Evolutionary conservation across 2,113 vertebrate species (phyloP).

Genomic region (Callospermophilus lateralis): DNA sequence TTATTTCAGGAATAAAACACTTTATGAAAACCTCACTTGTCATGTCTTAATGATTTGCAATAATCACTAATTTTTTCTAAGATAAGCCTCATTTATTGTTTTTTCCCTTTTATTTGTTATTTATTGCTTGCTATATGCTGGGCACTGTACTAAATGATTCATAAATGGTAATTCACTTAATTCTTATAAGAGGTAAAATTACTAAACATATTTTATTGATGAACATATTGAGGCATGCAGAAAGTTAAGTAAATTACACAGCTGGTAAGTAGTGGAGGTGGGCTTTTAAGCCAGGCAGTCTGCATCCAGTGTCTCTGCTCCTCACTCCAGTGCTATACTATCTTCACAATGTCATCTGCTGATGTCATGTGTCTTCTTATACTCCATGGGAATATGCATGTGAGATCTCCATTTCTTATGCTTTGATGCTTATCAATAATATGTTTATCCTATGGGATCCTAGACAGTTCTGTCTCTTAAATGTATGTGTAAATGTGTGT

Average conservation of each 20-base stretch:
- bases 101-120: constrained; percentile 3
- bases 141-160: neutral
- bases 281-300: neutral
- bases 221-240: neutral
- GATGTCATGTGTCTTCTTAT: neutral
- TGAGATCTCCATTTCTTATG: constrained; percentile 30
- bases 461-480: constrained; percentile 4
- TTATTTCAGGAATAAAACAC: constrained; percentile 46
- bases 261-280: neutral
- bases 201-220: constrained; percentile 21
- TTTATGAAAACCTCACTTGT: constrained; percentile 31
- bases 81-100: neutral
- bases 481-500: neutral
- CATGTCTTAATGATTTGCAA: constrained; percentile 19
- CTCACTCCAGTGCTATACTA: neutral
- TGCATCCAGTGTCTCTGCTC: neutral
- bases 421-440: neutral
- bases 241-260: neutral
- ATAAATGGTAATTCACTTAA: constrained; percentile 5
- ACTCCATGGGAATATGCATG: neutral
- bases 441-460: neutral
- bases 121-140: neutral
- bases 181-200: constrained; percentile 7
- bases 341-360: neutral
- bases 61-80: constrained; percentile 36